phyloP scores from a whole-genome alignment of 2,113 vertebrate species.

The Numenius arquata region DNA sequence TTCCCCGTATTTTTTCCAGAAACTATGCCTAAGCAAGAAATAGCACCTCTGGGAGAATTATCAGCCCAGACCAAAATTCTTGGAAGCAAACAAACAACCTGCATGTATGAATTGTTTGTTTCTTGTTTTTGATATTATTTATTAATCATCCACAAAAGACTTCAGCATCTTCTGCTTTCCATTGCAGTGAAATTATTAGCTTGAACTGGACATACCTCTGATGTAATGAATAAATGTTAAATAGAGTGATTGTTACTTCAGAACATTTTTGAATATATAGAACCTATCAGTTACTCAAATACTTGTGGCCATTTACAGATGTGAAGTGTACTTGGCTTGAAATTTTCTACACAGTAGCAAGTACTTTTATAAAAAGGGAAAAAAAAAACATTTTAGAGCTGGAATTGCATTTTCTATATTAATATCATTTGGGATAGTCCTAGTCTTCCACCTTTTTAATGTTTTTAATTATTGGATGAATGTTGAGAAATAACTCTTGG shows the following conservation, averaged over 20 bases:
- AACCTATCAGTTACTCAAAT: background rate
- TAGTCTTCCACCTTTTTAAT: background rate
- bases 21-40: background rate
- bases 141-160: background rate
- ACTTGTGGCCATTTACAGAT: background rate
- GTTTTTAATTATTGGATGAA: background rate
- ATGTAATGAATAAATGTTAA: background rate
- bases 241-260: background rate
- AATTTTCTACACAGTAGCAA: background rate
- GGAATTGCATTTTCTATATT: background rate
- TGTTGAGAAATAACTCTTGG: background rate
- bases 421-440: background rate
- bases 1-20: background rate
- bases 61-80: background rate
- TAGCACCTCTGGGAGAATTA: background rate
- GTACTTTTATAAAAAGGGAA: background rate
- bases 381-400: background rate
- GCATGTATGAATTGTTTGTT: background rate
- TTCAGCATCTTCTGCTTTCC: background rate
- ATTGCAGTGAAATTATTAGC: background rate
- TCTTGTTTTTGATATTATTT: background rate
- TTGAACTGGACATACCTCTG: background rate
- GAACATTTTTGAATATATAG: background rate
- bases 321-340: background rate
- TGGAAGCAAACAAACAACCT: background rate